Evolutionary conservation across 2,888 invertebrate species (phyloP), one percentile per base, ranked within the genome.

Genomic region (Mystacides longicornis): DNA sequence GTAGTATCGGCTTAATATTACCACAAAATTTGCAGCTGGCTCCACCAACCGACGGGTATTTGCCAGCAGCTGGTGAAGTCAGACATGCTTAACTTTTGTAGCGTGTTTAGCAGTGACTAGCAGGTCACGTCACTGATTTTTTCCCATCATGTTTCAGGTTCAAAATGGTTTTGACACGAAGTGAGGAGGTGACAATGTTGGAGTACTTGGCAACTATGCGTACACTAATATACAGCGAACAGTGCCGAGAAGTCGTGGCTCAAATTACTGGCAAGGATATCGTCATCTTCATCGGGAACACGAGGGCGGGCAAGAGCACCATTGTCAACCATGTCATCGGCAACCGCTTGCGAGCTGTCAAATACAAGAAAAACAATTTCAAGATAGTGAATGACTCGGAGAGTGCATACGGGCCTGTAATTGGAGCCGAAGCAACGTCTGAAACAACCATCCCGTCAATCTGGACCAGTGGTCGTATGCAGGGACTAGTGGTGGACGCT

Each of bases 191-290:
- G 19, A 19, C 20, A 11, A 2, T 46, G 3, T 14, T 46, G 46
- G 46, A 46, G 46, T 46, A 19, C 19, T 20, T 46, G 46, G 46
- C 46, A 3, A 46, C 7, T 3, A 46, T 46, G 46, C 46, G 20
- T 18, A 19, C 46, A 5, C 46, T 46, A 3, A 21, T 46, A 3
- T 46, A 46, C 46, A 46, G 46, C 46, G n/a, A 5, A 46, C n/a
- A 46, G 16, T 46, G 46, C 19, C 19, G 19, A 9, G 11, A 21
- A 3, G 16, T 46, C 2, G 20, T 46, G 3, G 3, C 18, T 4
- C n/a, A 46, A 9, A 21, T 46, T 19, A 21, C 5, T 11, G 46
- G 19, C 16, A 22, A 48, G 23, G 45, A 45, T 21, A 45, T 45
- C 21, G 45, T 21, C 20, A 45, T 45, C 4, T 45, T 45, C 14